These are phyloP conservation scores for Macaca nemestrina DNA, from an alignment of 2,113 vertebrate genomes.

Conservation along the genomic window DNA sequence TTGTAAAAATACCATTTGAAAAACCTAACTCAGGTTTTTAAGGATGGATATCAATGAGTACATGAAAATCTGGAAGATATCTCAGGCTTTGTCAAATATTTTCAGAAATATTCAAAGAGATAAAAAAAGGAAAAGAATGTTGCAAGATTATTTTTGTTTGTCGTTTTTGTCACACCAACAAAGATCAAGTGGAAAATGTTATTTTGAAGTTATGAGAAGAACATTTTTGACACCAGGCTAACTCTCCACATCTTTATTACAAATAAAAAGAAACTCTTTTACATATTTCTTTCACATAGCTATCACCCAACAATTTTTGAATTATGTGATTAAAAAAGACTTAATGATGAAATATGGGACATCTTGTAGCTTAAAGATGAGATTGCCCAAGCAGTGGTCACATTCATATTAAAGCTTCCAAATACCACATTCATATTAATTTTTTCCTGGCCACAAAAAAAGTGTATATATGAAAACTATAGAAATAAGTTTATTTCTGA, in stretches of 20 bases:
- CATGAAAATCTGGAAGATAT: background rate
- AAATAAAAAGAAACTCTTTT: background rate
- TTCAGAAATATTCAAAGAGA: conserved; percentile 19
- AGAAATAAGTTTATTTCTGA: background rate
- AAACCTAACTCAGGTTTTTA: background rate
- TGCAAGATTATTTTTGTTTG: background rate
- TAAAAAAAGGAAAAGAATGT: background rate
- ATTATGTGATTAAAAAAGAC: background rate
- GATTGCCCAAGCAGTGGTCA: background rate
- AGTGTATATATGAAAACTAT: background rate
- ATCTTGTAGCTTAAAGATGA: background rate
- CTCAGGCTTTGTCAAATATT: background rate
- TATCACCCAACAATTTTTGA: background rate
- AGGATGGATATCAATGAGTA: background rate
- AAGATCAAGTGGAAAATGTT: background rate
- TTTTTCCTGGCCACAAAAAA: background rate
- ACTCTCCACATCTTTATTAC: background rate
- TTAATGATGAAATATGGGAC: background rate
- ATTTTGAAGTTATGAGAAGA: conserved; percentile 24
- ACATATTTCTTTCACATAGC: background rate
- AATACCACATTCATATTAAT: background rate
- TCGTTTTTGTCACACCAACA: background rate
- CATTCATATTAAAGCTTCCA: background rate
- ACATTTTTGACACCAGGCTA: background rate
- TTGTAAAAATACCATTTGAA: background rate